These are phyloP conservation scores for Rhodeus uyekii DNA, from an alignment of 2,797 vertebrate species.

Conservation along the genomic window DNA sequence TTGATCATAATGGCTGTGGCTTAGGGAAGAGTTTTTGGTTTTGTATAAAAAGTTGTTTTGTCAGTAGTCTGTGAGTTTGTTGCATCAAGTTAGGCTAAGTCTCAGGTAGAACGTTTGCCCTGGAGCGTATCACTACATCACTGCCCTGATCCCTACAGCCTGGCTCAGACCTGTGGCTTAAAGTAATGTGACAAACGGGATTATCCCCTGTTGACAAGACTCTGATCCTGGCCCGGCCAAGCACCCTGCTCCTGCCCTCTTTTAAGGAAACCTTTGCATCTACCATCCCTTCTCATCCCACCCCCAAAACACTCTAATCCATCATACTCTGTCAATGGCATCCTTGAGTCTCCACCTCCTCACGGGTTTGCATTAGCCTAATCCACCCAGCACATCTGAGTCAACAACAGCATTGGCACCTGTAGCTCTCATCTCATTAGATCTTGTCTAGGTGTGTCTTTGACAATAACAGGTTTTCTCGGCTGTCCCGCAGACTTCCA, in stretches of 20 bases:
- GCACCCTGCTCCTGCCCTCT: slow-evolving; percentile 59
- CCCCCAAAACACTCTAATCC: slow-evolving; percentile 75
- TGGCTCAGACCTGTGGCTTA: slow-evolving; percentile 63
- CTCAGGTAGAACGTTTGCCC: slow-evolving; percentile 32
- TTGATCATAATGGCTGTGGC: not conserved
- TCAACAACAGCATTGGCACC: slow-evolving; percentile 73
- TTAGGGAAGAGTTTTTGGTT: slow-evolving; percentile 3
- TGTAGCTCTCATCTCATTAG: slow-evolving; percentile 50
- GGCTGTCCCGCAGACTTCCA: slow-evolving; percentile 32
- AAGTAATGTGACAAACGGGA: slow-evolving; percentile 81
- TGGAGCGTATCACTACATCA: slow-evolving; percentile 28
- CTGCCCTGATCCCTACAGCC: slow-evolving; percentile 43
- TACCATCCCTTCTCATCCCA: slow-evolving; percentile 34
- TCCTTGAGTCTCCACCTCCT: slow-evolving; percentile 69
- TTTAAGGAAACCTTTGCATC: slow-evolving; percentile 59
- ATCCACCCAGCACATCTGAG: slow-evolving; percentile 84
- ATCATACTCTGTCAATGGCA: slow-evolving; percentile 80
- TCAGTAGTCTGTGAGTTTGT: not conserved
- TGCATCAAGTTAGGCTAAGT: slow-evolving; percentile 19
- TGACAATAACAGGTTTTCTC: slow-evolving; percentile 48
- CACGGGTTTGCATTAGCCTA: slow-evolving; percentile 81
- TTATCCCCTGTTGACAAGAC: slow-evolving; percentile 81
- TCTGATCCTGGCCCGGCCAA: slow-evolving; percentile 71
- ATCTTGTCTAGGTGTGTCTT: slow-evolving; percentile 43
- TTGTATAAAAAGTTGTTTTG: not conserved